Conservation (phyloP, 2,888 invertebrate species). For the Eremobia ochroleuca region DNA sequence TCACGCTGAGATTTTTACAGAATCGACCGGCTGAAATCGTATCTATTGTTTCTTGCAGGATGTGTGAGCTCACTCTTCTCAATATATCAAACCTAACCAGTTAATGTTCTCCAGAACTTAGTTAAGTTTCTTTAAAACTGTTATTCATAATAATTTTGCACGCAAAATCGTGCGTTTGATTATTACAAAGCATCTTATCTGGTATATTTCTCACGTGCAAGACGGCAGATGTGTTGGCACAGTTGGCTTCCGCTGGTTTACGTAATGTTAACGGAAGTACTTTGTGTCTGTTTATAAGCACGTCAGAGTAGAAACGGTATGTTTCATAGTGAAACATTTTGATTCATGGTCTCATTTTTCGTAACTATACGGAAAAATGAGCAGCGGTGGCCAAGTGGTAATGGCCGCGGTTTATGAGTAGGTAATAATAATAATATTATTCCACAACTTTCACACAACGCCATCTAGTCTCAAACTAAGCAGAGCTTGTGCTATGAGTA, state of each 20-base stretch:
- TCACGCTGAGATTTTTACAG: too few relatives aligned
- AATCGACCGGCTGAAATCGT: too few relatives aligned
- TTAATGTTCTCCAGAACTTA: background rate
- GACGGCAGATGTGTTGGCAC: conserved; percentile 41
- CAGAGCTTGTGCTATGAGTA: too few relatives aligned
- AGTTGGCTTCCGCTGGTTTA: conserved; percentile 40
- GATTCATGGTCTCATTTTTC: background rate
- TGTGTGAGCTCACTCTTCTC: background rate
- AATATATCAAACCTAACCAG: background rate
- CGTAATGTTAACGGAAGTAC: conserved; percentile 39
- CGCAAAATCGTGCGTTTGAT: background rate
- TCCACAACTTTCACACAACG: too few relatives aligned
- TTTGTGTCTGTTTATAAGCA: conserved; percentile 9
- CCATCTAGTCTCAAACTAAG: too few relatives aligned
- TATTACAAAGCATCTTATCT: conserved; percentile 11
- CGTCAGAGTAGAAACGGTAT: background rate
- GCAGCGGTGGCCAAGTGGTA: too few relatives aligned
- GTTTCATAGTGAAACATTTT: background rate
- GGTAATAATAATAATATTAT: too few relatives aligned
- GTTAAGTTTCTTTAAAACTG: background rate
- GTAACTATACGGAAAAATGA: background rate
- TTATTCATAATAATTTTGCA: background rate
- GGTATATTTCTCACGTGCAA: conserved; percentile 38
- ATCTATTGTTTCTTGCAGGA: background rate
- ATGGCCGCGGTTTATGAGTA: too few relatives aligned